Evolutionary conservation across 2,888 invertebrate genomes (phyloP), one percentile per base, ranked within the genome.

Genomic region (Criorhina ranunculi): DNA sequence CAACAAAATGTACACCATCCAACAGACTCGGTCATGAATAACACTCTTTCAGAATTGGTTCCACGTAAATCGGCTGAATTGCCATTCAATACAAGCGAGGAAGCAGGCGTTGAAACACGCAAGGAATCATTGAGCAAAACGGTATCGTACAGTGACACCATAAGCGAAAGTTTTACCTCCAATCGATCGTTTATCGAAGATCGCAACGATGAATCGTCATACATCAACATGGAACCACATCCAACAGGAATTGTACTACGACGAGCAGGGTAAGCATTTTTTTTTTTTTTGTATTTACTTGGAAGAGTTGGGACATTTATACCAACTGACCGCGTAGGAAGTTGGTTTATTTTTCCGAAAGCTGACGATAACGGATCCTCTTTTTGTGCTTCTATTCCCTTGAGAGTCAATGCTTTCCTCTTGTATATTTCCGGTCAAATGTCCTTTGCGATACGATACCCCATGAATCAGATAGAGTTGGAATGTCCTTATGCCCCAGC

Each of bases 221-320:
- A 69, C 5, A 29, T 80, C 9, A 64, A 11, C 15, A 44, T 49
- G 82, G 91, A 93, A 2, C 93, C 93, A 0, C 95, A 96, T 90
- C 95, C 96, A 0, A 94, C 96, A 0, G 96, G 97, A 1, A 95
- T 98, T 5, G 93, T 94, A 6, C 92, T 98, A 46, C 94, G 94
- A 0, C 93, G 98, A 0, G 94, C 93, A 0, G 98, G 98, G 5
- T 89, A 83, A 87, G 86, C 15, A 31, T 8, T 2, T 6, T n/a
- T n/a, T n/a, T n/a, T n/a, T n/a, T n/a, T n/a, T n/a, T n/a, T n/a
- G n/a, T n/a, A n/a, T n/a, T n/a, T n/a, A n/a, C n/a, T n/a, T n/a
- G n/a, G n/a, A n/a, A n/a, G n/a, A n/a, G n/a, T n/a, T n/a, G n/a
- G n/a, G n/a, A n/a, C n/a, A n/a, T n/a, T n/a, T n/a, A n/a, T n/a